phyloP scores from a whole-genome alignment of 2,113 vertebrate species.

The Arothron firmamentum region DNA sequence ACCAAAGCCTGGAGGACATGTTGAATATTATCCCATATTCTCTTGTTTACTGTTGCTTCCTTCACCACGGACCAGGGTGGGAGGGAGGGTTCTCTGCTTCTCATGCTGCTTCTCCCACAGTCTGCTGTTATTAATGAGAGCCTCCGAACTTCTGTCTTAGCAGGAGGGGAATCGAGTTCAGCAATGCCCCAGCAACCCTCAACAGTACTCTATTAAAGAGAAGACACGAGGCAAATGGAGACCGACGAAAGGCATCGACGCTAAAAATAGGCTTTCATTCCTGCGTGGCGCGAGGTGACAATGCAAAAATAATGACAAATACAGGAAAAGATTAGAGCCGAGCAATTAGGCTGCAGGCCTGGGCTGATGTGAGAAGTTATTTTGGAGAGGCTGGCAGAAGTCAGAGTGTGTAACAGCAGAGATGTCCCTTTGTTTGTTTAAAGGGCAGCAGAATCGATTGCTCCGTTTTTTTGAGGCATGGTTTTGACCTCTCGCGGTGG shows the following conservation, averaged over 20 bases:
- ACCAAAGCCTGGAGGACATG: constrained; percentile 4
- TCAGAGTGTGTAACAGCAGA: constrained; percentile 29
- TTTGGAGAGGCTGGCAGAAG: constrained; percentile 34
- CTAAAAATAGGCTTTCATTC: constrained; percentile 39
- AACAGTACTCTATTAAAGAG: constrained; percentile 36
- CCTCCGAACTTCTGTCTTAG: constrained; percentile 53
- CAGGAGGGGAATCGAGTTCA: constrained; percentile 54
- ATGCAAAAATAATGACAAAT: constrained; percentile 13
- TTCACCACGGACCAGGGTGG: constrained; percentile 20
- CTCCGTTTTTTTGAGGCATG: constrained; percentile 72
- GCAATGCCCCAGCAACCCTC: constrained; percentile 47
- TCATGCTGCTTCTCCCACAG: constrained; percentile 38
- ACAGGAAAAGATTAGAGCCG: neutral
- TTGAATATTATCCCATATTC: constrained; percentile 1
- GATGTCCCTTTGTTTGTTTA: constrained; percentile 75
- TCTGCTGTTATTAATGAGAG: constrained; percentile 56
- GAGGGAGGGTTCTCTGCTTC: constrained; percentile 15
- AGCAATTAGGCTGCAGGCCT: constrained; percentile 13
- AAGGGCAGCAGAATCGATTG: constrained; percentile 74
- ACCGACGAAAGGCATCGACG: constrained; percentile 42
- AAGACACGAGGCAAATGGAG: constrained; percentile 49
- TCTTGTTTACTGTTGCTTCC: constrained; percentile 31
- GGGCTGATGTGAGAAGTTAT: constrained; percentile 36
- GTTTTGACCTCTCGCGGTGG: constrained; percentile 70
- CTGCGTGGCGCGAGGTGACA: constrained; percentile 2